Evolutionary conservation across 2,888 invertebrate species (phyloP), one percentile per base, ranked within the genome.

Genomic region (Anarsia innoxiella): DNA sequence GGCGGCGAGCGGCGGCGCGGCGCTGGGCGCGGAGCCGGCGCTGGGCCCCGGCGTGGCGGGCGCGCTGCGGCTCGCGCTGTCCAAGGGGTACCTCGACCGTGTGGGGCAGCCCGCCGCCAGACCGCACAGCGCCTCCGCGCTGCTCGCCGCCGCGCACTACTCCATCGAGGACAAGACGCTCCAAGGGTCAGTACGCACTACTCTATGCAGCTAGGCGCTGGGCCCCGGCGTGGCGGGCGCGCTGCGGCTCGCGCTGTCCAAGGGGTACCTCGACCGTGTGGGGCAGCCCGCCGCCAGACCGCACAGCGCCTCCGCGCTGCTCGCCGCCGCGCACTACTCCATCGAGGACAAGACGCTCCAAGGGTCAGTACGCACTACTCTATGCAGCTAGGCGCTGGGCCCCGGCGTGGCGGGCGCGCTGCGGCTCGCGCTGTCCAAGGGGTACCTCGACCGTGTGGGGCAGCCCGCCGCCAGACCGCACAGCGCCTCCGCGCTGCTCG

Each of bases 11-110:
- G 36, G 90, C 38, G 47, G 48, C 44, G 62, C 45, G 43, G 45
- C 93, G 49, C 83, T 98, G 52, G 96, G 95, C 62, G 95, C 95
- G 49, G 98, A 99, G 79, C 97, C 97, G 1, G 91, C 94, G 59
- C 91, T 96, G 33, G 93, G 94, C 41, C 88, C 90, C n/a, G 98
- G 99, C 34, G 91, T 99, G 41, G 96, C 92, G 28, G 96, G 95
- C 47, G 97, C 98, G 9, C 85, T 99, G 43, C 90, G 91, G 60
- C 83, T 98, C 45, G 98, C 98, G 13, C 89, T 93, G 69, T 95
- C 95, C 61, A 99, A 99, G 87, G 98, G 95, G 6, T 97, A 96
- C 75, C 86, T n/a, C n/a, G n/a, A n/a, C n/a, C n/a, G n/a, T n/a
- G n/a, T 97, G 40, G 95, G 96, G 71, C 91, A 92, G 50, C 93